phyloP scores from a whole-genome alignment of 2,113 vertebrate species.

The Amphiprion ocellaris region DNA sequence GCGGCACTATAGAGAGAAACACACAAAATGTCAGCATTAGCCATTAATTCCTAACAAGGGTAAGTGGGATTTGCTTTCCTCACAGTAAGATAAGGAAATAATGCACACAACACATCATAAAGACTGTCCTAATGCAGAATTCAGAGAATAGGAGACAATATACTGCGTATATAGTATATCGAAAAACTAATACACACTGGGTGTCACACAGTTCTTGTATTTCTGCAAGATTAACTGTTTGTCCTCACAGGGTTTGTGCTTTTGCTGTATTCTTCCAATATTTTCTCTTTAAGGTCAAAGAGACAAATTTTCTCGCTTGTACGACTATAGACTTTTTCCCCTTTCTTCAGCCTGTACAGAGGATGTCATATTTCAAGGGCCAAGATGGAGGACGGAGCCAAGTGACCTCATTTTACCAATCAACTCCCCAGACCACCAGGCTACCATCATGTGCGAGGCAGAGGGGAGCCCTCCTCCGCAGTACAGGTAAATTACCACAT shows the following conservation, averaged over 20 bases:
- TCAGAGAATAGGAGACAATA: slow-evolving; percentile 4
- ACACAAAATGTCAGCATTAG: slow-evolving; percentile 44
- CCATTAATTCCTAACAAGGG: slow-evolving; percentile 38
- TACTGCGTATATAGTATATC: slow-evolving; percentile 7
- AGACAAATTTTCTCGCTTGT: slow-evolving; percentile 54
- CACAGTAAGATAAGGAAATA: slow-evolving; percentile 42
- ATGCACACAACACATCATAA: slow-evolving; percentile 11
- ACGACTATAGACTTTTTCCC: slow-evolving; percentile 35
- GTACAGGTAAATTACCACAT: slow-evolving; percentile 80
- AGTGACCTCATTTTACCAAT: slow-evolving; percentile 85
- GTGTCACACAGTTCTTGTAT: slow-evolving; percentile 37
- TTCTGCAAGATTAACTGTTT: slow-evolving; percentile 53
- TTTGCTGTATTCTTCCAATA: slow-evolving; percentile 19
- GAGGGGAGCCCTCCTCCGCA: slow-evolving; percentile 77
- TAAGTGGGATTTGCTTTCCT: slow-evolving; percentile 31
- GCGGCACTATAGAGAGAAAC: not conserved
- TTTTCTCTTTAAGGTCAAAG: slow-evolving; percentile 68
- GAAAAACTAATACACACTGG: slow-evolving; percentile 43
- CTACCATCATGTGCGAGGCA: slow-evolving; percentile 81
- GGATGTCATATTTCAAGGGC: slow-evolving; percentile 84
- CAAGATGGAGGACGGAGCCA: slow-evolving; percentile 84
- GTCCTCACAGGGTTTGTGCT: slow-evolving; percentile 15
- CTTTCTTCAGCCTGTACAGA: slow-evolving; percentile 77
- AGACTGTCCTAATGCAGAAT: slow-evolving; percentile 20
- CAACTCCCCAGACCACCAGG: slow-evolving; percentile 80